These are phyloP conservation scores for Hetaerina americana DNA, from an alignment of 1,140 invertebrate genomes.

Conservation along the genomic window DNA sequence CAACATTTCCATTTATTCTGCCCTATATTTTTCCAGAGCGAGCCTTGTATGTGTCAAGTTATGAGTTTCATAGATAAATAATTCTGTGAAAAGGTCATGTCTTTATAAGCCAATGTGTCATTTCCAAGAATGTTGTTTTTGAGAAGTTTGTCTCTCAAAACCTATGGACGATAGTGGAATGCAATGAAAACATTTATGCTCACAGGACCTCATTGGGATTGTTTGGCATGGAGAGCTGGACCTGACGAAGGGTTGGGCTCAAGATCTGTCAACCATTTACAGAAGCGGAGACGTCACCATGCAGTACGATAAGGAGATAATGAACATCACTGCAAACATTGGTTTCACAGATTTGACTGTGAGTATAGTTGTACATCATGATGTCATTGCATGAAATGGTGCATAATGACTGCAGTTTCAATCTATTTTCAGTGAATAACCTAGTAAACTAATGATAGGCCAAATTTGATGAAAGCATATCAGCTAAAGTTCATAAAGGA, in stretches of 20 bases:
- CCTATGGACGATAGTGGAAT: not conserved
- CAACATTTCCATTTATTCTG: not conserved
- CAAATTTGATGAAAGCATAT: too few species aligned
- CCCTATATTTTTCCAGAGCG: not conserved
- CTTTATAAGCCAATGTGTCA: not conserved
- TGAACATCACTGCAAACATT: not conserved
- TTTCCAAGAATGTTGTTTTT: not conserved
- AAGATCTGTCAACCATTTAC: not conserved
- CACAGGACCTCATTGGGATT: not conserved
- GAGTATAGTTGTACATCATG: not conserved
- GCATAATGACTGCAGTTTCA: too few species aligned
- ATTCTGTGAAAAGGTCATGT: not conserved
- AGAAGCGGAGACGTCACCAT: not conserved
- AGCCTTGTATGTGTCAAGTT: not conserved
- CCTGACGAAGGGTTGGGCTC: not conserved
- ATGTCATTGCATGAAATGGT: too few species aligned
- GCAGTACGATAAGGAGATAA: not conserved
- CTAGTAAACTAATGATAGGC: too few species aligned
- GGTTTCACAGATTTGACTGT: not conserved
- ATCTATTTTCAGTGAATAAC: too few species aligned
- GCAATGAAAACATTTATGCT: not conserved
- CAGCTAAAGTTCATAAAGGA: too few species aligned
- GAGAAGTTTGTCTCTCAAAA: not conserved
- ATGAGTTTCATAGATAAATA: not conserved
- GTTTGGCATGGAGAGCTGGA: not conserved